A percentile compares a stretch with the other conserved stretches of the same genome.
Evolutionary conservation across 2,797 vertebrate species (phyloP).

Genomic region (Anabacerthia variegaticeps): DNA sequence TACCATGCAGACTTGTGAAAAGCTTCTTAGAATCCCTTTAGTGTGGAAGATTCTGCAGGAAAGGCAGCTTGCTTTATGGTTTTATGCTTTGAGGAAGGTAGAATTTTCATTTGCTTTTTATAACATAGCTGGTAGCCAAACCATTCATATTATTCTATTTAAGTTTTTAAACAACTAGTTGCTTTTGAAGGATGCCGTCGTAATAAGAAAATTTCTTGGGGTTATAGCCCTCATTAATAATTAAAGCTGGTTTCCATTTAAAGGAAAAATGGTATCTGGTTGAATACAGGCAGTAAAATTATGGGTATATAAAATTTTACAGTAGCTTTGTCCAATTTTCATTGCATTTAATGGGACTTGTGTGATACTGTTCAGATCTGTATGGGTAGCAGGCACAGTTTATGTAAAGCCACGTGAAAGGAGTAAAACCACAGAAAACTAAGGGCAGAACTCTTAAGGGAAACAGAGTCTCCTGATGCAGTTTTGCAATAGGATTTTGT

Average conservation of each 20-base stretch:
- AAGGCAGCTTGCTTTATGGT: not conserved
- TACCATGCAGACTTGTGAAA: not conserved
- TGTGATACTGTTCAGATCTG: not conserved
- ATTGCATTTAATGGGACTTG: constrained; percentile 15
- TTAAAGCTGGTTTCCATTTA: constrained; percentile 31
- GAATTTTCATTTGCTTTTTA: not conserved
- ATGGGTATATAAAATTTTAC: constrained; percentile 42
- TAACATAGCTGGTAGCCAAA: not conserved
- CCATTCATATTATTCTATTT: not conserved
- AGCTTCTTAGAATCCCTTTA: not conserved
- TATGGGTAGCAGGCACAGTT: not conserved
- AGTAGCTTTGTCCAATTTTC: constrained; percentile 46
- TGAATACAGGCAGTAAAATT: constrained; percentile 35
- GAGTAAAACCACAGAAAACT: not conserved
- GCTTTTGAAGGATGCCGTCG: not conserved
- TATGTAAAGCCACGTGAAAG: not conserved
- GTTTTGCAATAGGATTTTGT: not conserved
- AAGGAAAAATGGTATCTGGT: not conserved
- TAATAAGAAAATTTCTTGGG: not conserved
- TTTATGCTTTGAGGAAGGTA: not conserved
- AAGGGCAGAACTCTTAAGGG: not conserved
- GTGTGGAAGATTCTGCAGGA: not conserved
- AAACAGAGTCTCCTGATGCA: not conserved
- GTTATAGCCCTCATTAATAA: constrained; percentile 38
- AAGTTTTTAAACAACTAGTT: constrained; percentile 35